Percentiles rank a stretch among this genome's conserved stretches.
Conservation (phyloP, 1,140 invertebrate genomes). For the Dysdera silvatica region DNA sequence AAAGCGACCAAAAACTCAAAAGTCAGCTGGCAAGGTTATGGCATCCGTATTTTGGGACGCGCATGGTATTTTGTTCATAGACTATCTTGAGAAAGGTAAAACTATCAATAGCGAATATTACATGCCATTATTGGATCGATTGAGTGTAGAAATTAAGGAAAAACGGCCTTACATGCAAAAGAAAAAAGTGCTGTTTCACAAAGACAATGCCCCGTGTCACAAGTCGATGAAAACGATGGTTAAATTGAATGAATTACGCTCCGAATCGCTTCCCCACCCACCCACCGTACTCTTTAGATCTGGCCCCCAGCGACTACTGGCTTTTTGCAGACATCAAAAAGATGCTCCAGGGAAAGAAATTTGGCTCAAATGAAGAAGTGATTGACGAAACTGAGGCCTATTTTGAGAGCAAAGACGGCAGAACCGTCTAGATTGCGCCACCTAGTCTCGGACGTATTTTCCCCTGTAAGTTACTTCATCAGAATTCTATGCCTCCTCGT, state of each 20-base stretch:
- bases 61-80: not conserved
- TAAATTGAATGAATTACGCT: slow-evolving; percentile 15
- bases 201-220: slow-evolving; percentile 21
- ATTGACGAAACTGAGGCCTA: not conserved
- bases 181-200: slow-evolving; percentile 5
- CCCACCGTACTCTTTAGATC: slow-evolving; percentile 40
- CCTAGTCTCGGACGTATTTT: too few species aligned
- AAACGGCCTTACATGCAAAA: slow-evolving; percentile 5
- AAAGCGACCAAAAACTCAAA: not conserved
- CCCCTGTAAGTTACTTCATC: too few species aligned
- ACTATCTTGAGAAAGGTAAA: not conserved
- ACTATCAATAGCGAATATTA: not conserved
- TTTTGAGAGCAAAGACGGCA: not conserved
- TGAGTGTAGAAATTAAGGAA: slow-evolving; percentile 10
- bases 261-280: slow-evolving; percentile 34
- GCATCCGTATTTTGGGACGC: not conserved
- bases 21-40: not conserved
- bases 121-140: not conserved
- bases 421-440: too few species aligned
- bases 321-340: not conserved
- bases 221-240: slow-evolving; percentile 4
- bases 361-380: slow-evolving; percentile 5
- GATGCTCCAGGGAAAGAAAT: not conserved
- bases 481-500: too few species aligned
- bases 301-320: slow-evolving; percentile 39